Percentiles rank a stretch among this genome's conserved stretches.
Evolutionary conservation across 2,113 vertebrate species (phyloP).

Genomic region (Tiliqua scincoides): DNA sequence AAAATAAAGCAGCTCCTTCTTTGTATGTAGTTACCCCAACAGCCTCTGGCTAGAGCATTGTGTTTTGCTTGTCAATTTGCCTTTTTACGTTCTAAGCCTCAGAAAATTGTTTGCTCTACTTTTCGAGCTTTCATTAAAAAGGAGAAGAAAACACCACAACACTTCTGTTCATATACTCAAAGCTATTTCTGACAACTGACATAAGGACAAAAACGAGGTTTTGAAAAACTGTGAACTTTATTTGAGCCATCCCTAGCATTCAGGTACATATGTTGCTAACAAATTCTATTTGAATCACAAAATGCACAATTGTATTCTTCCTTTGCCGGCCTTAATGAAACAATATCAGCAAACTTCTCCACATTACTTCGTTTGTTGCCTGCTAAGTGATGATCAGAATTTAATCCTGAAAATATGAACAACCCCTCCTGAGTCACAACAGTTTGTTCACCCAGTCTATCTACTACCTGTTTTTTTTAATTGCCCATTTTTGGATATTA

Average conservation of each 20-base stretch:
- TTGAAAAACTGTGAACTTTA: background rate
- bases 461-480: background rate
- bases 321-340: background rate
- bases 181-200: conserved; percentile 3
- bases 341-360: background rate
- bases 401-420: background rate
- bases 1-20: conserved; percentile 10
- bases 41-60: background rate
- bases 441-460: too few species aligned
- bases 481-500: background rate
- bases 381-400: background rate
- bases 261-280: background rate
- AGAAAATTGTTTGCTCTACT: background rate
- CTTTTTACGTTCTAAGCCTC: background rate
- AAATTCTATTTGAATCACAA: conserved; percentile 6
- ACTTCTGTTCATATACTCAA: background rate
- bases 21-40: conserved; percentile 20
- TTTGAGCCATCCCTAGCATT: background rate
- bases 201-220: conserved; percentile 1
- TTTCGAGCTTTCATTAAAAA: conserved; percentile 13
- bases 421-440: too few species aligned
- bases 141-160: background rate
- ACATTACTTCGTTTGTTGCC: background rate
- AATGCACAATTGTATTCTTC: background rate
- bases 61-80: background rate